Evolutionary conservation across 2,113 vertebrate genomes (phyloP), one percentile per base, ranked within the genome.

Genomic region (Channa maculata): DNA sequence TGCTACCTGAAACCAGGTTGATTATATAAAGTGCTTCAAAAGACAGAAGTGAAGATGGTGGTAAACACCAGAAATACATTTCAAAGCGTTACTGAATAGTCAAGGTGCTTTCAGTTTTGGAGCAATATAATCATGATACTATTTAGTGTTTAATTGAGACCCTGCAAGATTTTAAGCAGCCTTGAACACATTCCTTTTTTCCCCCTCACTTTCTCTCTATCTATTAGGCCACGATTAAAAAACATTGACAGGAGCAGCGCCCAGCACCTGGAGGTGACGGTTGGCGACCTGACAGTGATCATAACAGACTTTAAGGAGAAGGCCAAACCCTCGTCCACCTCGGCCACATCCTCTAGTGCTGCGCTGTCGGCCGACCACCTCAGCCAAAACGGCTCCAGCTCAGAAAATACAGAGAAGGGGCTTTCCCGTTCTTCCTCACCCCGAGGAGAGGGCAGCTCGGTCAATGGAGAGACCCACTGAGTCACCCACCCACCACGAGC

Each of bases 281-380:
- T 99, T 80, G 98, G 98, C 86, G 97, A 99, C 91, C 96, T 99
- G 92, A 99, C 98, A 64, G 98, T 99, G 92, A 98, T 99, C 95
- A 99, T 99, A 90, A 99, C 98, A 88, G 98, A 99, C 98, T 99
- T 99, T 97, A 99, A 99, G 91, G 98, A 99, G 95, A 99, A 99
- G 95, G 95, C 96, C 45, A 97, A 97, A 94, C 96, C 98, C 60
- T 89, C 97, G 13, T 93, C 98, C 86, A 95, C 96, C 85, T 96
- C 96, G 76, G 94, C 92, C 10, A 85, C 90, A 6, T 79, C 92
- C 54, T 87, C 91, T 82, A 80, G 85, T 68, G 75, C 86, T 2
- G 50, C 80, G 0, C 82, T 85, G 1, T 36, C 73, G 8, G 88
- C 89, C 10, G 97, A 99, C 91, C 97, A 95, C 73, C 97, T 97